Percentiles rank a stretch among this genome's conserved stretches.
These are phyloP conservation scores for Lampris megalopsis DNA, from an alignment of 2,113 vertebrate species.

Conservation along the genomic window DNA sequence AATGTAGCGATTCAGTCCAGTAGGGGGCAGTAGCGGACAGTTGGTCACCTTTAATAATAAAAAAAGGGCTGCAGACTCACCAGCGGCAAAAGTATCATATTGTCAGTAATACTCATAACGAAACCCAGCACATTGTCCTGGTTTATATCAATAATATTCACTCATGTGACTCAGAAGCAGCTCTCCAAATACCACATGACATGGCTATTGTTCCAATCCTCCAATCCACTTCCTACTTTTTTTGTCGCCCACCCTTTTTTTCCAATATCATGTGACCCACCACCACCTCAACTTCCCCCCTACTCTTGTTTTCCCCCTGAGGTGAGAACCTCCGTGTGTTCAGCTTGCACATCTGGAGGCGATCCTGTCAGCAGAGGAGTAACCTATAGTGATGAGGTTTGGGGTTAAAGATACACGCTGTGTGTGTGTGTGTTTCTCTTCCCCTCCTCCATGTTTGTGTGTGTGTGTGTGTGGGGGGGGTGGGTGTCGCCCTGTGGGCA, in stretches of 20 bases:
- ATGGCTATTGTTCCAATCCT: not conserved
- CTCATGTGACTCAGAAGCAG: no score
- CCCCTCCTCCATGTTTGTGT: not conserved
- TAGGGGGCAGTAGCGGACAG: constrained; percentile 47
- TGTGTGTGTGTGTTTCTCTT: constrained; percentile 34
- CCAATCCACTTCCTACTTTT: not conserved
- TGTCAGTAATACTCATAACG: no score
- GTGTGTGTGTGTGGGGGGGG: constrained; percentile 26
- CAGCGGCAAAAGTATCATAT: not conserved
- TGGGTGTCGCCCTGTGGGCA: constrained; percentile 52
- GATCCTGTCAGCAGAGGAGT: constrained; percentile 59
- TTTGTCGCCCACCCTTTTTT: constrained; percentile 5
- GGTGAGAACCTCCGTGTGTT: constrained; percentile 47
- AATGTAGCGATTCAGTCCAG: constrained; percentile 31
- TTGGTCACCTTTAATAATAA: not conserved
- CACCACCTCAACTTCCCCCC: constrained; percentile 14
- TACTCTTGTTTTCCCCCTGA: constrained; percentile 44
- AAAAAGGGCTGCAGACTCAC: constrained; percentile 13
- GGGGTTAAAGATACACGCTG: constrained; percentile 64
- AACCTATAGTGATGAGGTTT: constrained; percentile 53
- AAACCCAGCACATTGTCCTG: no score
- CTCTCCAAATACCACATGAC: not conserved
- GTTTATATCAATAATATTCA: no score
- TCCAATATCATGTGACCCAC: constrained; percentile 7
- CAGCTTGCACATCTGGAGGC: constrained; percentile 73